Evolutionary conservation across 2,888 invertebrate genomes (phyloP), one percentile per base, ranked within the genome.

Genomic region (Smittia sp.): DNA sequence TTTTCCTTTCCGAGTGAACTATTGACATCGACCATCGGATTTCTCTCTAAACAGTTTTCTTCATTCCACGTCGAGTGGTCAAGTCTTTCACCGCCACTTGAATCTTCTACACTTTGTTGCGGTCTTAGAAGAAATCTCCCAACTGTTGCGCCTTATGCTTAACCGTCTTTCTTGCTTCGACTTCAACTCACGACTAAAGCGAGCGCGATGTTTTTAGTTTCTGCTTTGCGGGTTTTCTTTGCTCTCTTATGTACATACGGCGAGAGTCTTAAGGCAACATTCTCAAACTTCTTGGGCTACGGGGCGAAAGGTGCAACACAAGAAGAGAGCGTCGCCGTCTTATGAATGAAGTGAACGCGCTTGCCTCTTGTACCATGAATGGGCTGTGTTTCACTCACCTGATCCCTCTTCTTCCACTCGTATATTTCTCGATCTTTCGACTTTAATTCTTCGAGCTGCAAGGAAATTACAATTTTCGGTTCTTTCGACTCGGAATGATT

Each of bases 361-460:
- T 32, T 32, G 9, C 32, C 9, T 32, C 9, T 9, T 32, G 32
- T 9, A 32, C 32, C 32, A 32, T 32, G 32, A 32, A 32, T 32
- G 32, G 32, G 9, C 9, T 32, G 32, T 32, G 32, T 32, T 32
- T 6, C 32, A 68, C 68, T 68, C 68, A 68, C 68, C 68, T 68
- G 68, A 68, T 68, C 22, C 24, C 39, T 66, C 38, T 66, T 66
- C 22, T 66, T 66, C 9, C 32, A 38, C 18, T 68, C 38, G 13
- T 41, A 68, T n/a, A 68, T 52, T 68, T 68, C 68, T 68, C 68
- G 46, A 24, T 68, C 68, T 46, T 68, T 68, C 24, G 46, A 68
- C 46, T 68, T 68, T 15, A 68, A 68, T 68, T 68, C 68, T 46
- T 68, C 46, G 25, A 68, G 68, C 68, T 68, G 32, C 13, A 68